These are phyloP conservation scores for Saiga tatarica DNA, from an alignment of 2,113 vertebrate species.

Conservation along the genomic window DNA sequence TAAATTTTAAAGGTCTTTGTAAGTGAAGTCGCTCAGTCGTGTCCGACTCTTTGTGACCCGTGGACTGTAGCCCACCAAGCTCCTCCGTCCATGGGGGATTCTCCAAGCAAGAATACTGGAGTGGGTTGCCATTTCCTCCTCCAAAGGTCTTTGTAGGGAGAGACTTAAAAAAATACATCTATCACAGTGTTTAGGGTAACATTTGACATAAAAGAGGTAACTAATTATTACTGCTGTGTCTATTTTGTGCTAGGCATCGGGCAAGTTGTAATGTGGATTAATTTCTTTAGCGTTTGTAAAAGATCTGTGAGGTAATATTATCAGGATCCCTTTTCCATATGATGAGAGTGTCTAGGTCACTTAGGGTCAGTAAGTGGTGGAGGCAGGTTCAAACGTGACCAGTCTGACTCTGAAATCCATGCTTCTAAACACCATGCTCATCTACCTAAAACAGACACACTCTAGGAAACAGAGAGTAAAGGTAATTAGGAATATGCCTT, in stretches of 20 bases:
- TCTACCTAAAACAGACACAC: background rate
- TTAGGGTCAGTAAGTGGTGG: background rate
- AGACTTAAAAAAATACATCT: background rate
- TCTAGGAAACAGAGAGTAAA: background rate
- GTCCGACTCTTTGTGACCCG: too few relatives aligned
- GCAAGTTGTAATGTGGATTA: background rate
- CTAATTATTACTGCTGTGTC: background rate
- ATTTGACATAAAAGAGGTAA: background rate
- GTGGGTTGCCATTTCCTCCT: too few relatives aligned
- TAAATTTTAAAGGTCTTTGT: constrained; percentile 19
- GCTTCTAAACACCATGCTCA: background rate
- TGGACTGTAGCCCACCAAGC: too few relatives aligned
- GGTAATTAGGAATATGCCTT: constrained; percentile 7
- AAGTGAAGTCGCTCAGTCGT: too few relatives aligned
- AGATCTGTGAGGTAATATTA: background rate
- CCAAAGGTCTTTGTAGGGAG: background rate
- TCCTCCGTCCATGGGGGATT: too few relatives aligned
- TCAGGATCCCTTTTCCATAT: background rate
- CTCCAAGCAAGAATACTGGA: too few relatives aligned
- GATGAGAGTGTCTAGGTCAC: background rate
- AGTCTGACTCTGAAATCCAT: background rate
- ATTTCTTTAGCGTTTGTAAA: constrained; percentile 25
- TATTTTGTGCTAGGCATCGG: background rate
- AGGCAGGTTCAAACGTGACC: background rate
- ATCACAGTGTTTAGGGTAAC: background rate